Conservation (phyloP, 2,888 invertebrate genomes). For the Tenodera sinensis region DNA sequence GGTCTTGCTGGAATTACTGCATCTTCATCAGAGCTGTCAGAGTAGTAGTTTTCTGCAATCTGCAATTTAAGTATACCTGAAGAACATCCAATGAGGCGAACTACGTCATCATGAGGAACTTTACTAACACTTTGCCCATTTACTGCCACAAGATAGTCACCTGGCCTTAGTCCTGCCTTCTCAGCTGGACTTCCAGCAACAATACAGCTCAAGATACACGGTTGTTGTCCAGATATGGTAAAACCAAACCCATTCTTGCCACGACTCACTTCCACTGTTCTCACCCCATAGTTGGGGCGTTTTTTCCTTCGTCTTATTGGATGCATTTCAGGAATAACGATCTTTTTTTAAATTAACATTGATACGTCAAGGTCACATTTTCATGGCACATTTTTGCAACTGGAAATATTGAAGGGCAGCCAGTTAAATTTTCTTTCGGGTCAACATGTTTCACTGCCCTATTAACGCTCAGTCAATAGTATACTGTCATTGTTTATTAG, state of each 20-base stretch:
- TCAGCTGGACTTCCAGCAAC: constrained; percentile 88
- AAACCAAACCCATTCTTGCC: constrained; percentile 94
- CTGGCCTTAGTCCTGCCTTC: constrained; percentile 82
- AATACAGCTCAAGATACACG: constrained; percentile 91
- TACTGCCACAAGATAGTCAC: constrained; percentile 88
- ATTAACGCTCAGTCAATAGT: background rate
- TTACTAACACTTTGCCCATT: constrained; percentile 90
- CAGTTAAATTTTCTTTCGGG: background rate
- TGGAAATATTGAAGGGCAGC: background rate
- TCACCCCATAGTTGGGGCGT: constrained; percentile 68
- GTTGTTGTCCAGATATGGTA: constrained; percentile 94
- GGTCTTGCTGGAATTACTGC: constrained; percentile 57
- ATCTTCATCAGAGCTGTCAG: constrained; percentile 80
- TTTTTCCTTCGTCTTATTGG: constrained; percentile 64
- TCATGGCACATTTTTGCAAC: background rate
- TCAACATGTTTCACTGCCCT: background rate
- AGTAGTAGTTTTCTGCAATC: constrained; percentile 82
- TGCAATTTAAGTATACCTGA: constrained; percentile 78
- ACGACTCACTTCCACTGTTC: constrained; percentile 79
- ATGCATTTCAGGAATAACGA: constrained; percentile 48
- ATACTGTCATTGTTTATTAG: background rate
- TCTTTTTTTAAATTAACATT: background rate
- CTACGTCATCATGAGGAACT: constrained; percentile 89
- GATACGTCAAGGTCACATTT: constrained; percentile 10
- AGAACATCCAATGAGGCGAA: constrained; percentile 82